These are phyloP conservation scores for Enchytraeus crypticus DNA, from an alignment of 2,888 invertebrate species.

Conservation along the genomic window DNA sequence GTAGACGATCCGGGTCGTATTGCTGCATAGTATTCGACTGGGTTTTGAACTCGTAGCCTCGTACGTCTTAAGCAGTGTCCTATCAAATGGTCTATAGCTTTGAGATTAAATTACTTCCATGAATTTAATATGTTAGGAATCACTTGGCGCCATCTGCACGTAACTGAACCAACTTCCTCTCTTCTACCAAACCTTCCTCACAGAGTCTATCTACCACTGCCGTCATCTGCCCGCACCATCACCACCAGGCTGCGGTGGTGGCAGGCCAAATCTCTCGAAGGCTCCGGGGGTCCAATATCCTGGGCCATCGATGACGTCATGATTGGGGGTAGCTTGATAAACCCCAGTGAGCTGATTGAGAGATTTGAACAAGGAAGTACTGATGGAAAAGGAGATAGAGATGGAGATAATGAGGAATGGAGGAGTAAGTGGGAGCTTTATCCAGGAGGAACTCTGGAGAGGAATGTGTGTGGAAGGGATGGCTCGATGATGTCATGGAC, in stretches of 20 bases:
- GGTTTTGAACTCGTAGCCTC: too few relatives aligned
- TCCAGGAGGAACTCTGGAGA: conserved; percentile 15
- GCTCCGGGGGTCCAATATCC: conserved; percentile 30
- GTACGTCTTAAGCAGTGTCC: too few relatives aligned
- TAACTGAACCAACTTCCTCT: conserved; percentile 37
- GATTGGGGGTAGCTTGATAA: conserved; percentile 49
- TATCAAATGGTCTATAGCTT: too few relatives aligned
- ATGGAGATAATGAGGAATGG: too few relatives aligned
- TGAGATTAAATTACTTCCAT: background rate
- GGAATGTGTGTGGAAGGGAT: conserved; percentile 31
- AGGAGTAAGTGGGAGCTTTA: conserved; percentile 43
- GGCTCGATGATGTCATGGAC: conserved; percentile 37
- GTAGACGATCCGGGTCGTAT: too few relatives aligned
- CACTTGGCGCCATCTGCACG: conserved; percentile 43
- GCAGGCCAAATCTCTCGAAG: conserved; percentile 32
- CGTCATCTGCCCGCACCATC: conserved; percentile 36
- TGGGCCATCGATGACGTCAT: conserved; percentile 49
- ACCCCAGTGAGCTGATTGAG: conserved; percentile 41
- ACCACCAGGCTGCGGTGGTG: conserved; percentile 43
- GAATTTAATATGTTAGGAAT: conserved; percentile 31
- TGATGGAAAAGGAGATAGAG: conserved; percentile 18
- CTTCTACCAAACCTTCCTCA: conserved; percentile 34
- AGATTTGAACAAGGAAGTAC: conserved; percentile 37
- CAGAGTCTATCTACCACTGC: conserved; percentile 41
- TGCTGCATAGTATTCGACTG: too few relatives aligned